Percentiles rank a stretch among this genome's conserved stretches.
Evolutionary conservation across 2,888 invertebrate genomes (phyloP).

Genomic region (Sinhomidia bicolor): DNA sequence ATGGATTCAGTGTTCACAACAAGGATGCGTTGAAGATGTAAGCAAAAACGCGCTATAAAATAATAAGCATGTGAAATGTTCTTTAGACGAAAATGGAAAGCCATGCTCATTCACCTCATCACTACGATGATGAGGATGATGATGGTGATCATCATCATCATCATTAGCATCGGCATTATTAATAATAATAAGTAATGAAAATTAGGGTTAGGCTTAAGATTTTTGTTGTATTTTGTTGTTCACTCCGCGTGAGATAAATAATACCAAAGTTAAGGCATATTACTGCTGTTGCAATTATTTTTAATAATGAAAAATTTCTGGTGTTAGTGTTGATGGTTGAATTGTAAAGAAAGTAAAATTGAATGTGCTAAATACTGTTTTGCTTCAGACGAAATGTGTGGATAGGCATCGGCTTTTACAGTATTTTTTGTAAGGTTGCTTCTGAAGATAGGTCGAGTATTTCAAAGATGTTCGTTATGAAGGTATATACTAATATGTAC

Average conservation of each 20-base stretch:
- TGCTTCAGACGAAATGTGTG: no score
- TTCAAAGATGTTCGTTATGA: no score
- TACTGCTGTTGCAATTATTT: no score
- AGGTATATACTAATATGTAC: no score
- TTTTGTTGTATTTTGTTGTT: neutral
- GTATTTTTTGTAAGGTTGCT: no score
- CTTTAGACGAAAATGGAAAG: slow-evolving; percentile 68
- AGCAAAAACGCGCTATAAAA: neutral
- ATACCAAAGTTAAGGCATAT: no score
- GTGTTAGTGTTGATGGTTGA: neutral
- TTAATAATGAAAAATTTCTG: no score
- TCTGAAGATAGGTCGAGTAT: no score
- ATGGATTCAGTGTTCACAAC: neutral
- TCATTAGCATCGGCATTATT: slow-evolving; percentile 32
- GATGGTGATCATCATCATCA: neutral
- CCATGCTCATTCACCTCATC: slow-evolving; percentile 70
- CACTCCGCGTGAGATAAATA: neutral
- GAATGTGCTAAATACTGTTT: no score
- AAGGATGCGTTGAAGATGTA: neutral
- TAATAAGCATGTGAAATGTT: neutral
- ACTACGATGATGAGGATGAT: neutral
- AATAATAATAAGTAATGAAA: slow-evolving; percentile 4
- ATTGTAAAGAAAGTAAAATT: no score
- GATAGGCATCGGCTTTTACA: no score
- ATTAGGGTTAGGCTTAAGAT: neutral